A percentile compares a stretch with the other conserved stretches of the same genome.
phyloP scores from a whole-genome alignment of 1,140 invertebrate genomes.

The Lucilia sericata region DNA sequence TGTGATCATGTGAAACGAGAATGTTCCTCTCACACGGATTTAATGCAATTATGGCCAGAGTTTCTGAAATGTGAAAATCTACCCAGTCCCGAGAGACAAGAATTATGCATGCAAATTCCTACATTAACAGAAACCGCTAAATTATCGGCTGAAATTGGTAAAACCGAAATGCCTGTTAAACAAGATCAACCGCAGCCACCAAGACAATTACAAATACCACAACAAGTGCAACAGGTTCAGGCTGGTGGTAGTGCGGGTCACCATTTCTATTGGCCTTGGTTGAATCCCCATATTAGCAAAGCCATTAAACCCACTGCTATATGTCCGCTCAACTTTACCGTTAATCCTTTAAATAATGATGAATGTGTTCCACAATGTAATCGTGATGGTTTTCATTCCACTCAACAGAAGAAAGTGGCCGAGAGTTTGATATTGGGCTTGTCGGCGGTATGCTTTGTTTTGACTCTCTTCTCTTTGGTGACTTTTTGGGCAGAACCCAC shows the following conservation, averaged over 20 bases:
- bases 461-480: slow-evolving; percentile 85
- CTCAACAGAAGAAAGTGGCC: slow-evolving; percentile 79
- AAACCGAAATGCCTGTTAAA: background rate
- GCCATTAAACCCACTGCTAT: slow-evolving; percentile 50
- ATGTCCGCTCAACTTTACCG: slow-evolving; percentile 64
- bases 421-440: slow-evolving; percentile 87
- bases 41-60: slow-evolving; percentile 81
- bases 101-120: slow-evolving; percentile 72
- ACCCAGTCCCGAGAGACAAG: slow-evolving; percentile 70
- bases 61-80: slow-evolving; percentile 80
- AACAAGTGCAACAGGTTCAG: slow-evolving; percentile 12
- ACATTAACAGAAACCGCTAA: background rate
- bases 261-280: slow-evolving; percentile 58
- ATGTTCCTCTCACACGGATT: slow-evolving; percentile 76
- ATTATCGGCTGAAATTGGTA: slow-evolving; percentile 2
- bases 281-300: slow-evolving; percentile 52
- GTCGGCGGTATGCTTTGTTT: slow-evolving; percentile 86
- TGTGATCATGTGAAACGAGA: slow-evolving; percentile 84
- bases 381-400: slow-evolving; percentile 78
- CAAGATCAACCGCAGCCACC: background rate
- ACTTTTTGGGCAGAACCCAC: slow-evolving; percentile 90
- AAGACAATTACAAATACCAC: slow-evolving; percentile 36
- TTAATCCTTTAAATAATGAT: slow-evolving; percentile 57
- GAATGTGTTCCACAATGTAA: slow-evolving; percentile 76
- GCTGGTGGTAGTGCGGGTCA: background rate